A percentile compares a stretch with the other conserved stretches of the same genome.
phyloP scores from a whole-genome alignment of 2,888 invertebrate genomes.

The Anoplius nigerrimus region DNA sequence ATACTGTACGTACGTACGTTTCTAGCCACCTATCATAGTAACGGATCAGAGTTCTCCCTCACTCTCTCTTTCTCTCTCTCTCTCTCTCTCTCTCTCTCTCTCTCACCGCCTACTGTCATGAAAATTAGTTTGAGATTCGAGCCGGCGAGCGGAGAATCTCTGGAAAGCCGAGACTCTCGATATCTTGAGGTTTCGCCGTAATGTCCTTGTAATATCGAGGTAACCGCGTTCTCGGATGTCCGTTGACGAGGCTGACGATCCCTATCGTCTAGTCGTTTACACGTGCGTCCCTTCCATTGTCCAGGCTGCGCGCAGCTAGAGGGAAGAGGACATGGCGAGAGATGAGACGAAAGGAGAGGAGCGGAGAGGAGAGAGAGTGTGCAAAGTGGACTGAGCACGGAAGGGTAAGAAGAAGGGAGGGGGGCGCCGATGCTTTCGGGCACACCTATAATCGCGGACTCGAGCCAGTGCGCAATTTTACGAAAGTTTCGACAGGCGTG shows the following conservation, averaged over 20 bases:
- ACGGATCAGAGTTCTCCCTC: too few relatives aligned
- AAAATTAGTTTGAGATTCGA: too few relatives aligned
- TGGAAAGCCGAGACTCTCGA: too few relatives aligned
- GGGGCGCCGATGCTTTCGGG: constrained; percentile 5
- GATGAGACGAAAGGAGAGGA: constrained; percentile 2
- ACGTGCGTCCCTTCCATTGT: constrained; percentile 2
- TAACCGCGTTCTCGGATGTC: constrained; percentile 9
- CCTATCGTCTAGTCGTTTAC: constrained; percentile 23
- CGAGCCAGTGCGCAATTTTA: constrained; percentile 42
- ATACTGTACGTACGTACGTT: too few relatives aligned
- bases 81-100: too few relatives aligned
- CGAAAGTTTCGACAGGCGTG: constrained; percentile 40
- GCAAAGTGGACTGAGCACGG: constrained; percentile 1
- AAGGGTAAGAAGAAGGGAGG: neutral
- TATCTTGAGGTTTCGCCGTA: constrained; percentile 16
- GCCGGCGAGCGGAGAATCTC: too few relatives aligned
- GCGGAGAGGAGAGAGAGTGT: constrained; percentile 1
- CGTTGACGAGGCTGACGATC: constrained; percentile 17
- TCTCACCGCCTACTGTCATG: too few relatives aligned
- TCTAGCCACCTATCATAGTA: too few relatives aligned
- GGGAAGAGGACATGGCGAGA: neutral
- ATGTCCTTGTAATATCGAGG: constrained; percentile 29
- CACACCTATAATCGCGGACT: constrained; percentile 37
- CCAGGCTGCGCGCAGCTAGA: neutral
- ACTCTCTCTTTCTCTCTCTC: too few relatives aligned